phyloP scores from a whole-genome alignment of 2,888 invertebrate genomes.

The Drosophila anomalata region DNA sequence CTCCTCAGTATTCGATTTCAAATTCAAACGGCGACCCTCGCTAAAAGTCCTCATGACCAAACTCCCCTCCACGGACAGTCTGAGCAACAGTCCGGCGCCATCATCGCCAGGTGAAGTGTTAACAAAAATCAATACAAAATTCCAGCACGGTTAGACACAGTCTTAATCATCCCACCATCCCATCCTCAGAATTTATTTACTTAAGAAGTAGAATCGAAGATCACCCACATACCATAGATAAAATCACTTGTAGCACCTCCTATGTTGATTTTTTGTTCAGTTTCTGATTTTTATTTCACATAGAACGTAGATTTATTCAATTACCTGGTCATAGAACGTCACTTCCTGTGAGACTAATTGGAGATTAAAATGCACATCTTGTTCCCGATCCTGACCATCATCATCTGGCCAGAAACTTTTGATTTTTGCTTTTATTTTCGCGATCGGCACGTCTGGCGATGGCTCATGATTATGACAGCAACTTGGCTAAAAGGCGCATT shows the following conservation, averaged over 20 bases:
- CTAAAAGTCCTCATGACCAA: conserved; percentile 85
- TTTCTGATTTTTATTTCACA: neutral
- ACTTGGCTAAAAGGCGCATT: conserved; percentile 49
- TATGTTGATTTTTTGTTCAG: no score
- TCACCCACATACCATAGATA: no score
- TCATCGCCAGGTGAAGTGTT: conserved; percentile 85
- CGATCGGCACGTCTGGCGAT: conserved; percentile 13
- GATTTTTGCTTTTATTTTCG: conserved; percentile 1
- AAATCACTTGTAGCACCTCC: no score
- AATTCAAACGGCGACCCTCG: conserved; percentile 84
- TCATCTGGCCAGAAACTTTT: neutral
- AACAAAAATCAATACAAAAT: conserved; percentile 30
- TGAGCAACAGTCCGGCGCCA: conserved; percentile 86
- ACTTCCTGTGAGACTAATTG: conserved; percentile 7
- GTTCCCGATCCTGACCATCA: neutral
- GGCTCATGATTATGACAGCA: conserved; percentile 8
- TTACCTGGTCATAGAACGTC: no score
- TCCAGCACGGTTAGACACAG: conserved; percentile 16
- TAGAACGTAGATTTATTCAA: neutral
- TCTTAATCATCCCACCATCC: neutral
- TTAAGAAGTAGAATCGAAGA: no score
- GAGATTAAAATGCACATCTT: neutral
- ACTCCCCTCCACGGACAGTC: conserved; percentile 86
- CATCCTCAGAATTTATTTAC: neutral
- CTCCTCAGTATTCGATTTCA: conserved; percentile 81